Conservation (phyloP, 2,797 vertebrate genomes). For the Spondyliosoma cantharus region DNA sequence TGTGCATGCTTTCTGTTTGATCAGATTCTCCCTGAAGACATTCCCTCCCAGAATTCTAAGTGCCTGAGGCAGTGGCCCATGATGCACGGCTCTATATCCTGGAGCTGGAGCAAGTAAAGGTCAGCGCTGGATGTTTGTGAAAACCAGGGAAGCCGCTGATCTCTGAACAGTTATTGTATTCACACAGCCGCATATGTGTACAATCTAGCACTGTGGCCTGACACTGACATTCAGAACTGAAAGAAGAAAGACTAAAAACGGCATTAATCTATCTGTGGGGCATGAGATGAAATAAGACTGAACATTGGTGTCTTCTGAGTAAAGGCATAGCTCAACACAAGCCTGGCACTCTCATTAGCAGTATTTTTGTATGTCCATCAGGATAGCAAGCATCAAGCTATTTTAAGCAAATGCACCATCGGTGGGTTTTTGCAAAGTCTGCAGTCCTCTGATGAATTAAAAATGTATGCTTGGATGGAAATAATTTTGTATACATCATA, state of each 20-base stretch:
- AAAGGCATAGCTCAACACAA: constrained; percentile 52
- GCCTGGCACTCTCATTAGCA: constrained; percentile 64
- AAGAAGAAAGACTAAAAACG: constrained; percentile 29
- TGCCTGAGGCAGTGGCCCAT: constrained; percentile 80
- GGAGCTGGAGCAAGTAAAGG: constrained; percentile 80
- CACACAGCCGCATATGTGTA: constrained; percentile 64
- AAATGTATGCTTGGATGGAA: constrained; percentile 78
- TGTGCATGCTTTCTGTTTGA: constrained; percentile 74
- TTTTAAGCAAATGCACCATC: constrained; percentile 77
- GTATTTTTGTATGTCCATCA: constrained; percentile 74
- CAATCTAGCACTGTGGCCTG: constrained; percentile 45
- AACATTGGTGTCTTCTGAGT: constrained; percentile 48
- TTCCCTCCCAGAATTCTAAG: constrained; percentile 74
- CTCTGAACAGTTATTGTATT: constrained; percentile 75
- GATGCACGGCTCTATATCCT: constrained; percentile 80
- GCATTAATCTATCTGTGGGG: constrained; percentile 20
- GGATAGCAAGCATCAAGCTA: constrained; percentile 68
- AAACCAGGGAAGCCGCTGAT: constrained; percentile 72
- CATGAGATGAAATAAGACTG: constrained; percentile 55
- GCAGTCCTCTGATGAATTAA: constrained; percentile 79
- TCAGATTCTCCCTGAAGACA: constrained; percentile 77
- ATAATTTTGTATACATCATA: constrained; percentile 76
- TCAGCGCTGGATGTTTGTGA: constrained; percentile 80
- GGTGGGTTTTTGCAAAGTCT: constrained; percentile 74
- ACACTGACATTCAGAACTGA: constrained; percentile 69